These are phyloP conservation scores for Darevskia nairensis DNA, from an alignment of 2,797 vertebrate species.

Conservation along the genomic window DNA sequence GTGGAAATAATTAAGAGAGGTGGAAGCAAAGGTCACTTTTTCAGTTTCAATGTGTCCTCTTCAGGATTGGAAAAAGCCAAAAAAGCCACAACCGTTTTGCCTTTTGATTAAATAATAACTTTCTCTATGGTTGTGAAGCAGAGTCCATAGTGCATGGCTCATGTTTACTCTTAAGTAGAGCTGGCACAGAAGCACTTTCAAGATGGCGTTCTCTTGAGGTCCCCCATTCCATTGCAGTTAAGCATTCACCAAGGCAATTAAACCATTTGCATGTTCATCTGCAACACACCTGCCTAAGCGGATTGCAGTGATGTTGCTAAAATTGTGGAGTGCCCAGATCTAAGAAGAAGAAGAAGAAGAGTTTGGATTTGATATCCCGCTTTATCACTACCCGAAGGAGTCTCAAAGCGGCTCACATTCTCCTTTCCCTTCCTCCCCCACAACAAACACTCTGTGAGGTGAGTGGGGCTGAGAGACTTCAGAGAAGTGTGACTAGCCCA, in stretches of 20 bases:
- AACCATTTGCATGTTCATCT: not conserved
- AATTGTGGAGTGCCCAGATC: not conserved
- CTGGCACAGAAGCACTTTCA: not conserved
- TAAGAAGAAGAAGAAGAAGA: too few relatives aligned
- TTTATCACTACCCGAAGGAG: too few relatives aligned
- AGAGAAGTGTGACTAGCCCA: too few relatives aligned
- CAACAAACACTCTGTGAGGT: too few relatives aligned
- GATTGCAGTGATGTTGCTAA: not conserved
- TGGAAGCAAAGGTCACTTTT: not conserved
- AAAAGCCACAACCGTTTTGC: not conserved
- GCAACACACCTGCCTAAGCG: not conserved
- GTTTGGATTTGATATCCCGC: too few relatives aligned
- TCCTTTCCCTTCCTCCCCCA: too few relatives aligned
- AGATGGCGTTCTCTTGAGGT: not conserved
- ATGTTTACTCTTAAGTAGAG: too few relatives aligned
- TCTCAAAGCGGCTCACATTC: too few relatives aligned
- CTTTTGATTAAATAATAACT: not conserved
- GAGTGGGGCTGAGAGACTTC: too few relatives aligned
- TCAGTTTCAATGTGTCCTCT: not conserved
- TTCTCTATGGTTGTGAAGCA: not conserved
- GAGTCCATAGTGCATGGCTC: not conserved
- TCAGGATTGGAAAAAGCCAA: not conserved
- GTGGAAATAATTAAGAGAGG: not conserved
- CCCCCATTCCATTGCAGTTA: not conserved
- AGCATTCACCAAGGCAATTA: not conserved